A percentile compares a stretch with the other conserved stretches of the same genome.
Conservation (phyloP, 1,140 invertebrate species). For the Micrasema minimum region DNA sequence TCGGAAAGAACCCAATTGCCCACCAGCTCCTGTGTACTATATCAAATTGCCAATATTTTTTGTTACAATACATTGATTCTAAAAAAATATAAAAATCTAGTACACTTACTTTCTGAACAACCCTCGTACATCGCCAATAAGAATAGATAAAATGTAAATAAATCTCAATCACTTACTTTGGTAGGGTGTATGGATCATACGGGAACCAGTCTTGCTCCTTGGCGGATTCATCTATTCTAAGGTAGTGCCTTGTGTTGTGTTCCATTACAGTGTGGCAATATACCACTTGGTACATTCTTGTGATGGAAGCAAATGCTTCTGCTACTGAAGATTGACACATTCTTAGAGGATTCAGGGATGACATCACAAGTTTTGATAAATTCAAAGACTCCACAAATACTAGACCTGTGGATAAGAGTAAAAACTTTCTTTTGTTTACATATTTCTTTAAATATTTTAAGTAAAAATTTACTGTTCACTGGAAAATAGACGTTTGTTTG, state of each 20-base stretch:
- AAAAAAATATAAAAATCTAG: no score
- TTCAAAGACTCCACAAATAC: conserved; percentile 83
- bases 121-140: no score
- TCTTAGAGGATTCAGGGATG: conserved; percentile 86
- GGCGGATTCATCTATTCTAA: conserved; percentile 63
- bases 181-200: conserved; percentile 63
- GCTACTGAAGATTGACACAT: conserved; percentile 81
- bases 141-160: no score
- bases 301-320: conserved; percentile 85
- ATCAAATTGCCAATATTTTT: no score
- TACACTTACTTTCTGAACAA: no score
- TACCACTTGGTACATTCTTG: conserved; percentile 87
- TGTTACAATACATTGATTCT: no score
- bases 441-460: no score
- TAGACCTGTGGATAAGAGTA: conserved; percentile 70
- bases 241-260: conserved; percentile 77
- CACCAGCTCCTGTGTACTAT: no score
- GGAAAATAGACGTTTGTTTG: no score
- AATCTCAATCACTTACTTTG: conserved; percentile 58
- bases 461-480: no score
- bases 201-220: conserved; percentile 65
- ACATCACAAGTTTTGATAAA: conserved; percentile 84
- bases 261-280: conserved; percentile 93
- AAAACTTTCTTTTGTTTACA: conserved; percentile 79
- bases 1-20: no score